Conservation (phyloP, 2,113 vertebrate species). For the Naja naja region DNA sequence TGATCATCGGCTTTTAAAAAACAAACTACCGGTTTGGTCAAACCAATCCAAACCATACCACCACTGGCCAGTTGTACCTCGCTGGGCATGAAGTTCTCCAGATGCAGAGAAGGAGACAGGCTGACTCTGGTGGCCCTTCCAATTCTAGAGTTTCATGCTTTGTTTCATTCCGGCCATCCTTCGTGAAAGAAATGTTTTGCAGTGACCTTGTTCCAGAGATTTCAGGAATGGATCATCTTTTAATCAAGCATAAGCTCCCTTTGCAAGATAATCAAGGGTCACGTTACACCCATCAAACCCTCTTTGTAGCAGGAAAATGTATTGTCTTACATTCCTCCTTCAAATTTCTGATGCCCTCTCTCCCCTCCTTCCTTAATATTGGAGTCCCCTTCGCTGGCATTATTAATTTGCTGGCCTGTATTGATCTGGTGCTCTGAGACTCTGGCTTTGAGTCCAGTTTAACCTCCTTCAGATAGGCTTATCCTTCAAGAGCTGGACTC, state of each 20-base stretch:
- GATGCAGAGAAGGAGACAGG: not conserved
- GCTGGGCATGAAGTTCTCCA: not conserved
- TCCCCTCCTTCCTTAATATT: not conserved
- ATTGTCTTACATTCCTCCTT: not conserved
- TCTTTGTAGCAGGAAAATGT: not conserved
- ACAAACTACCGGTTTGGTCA: too few relatives aligned
- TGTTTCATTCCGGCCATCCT: not conserved
- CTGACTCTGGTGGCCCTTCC: not conserved
- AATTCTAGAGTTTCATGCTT: not conserved
- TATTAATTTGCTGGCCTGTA: not conserved
- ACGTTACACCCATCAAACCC: not conserved
- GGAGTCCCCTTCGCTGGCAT: not conserved
- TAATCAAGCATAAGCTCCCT: not conserved
- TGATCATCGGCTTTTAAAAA: too few relatives aligned
- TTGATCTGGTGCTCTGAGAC: not conserved
- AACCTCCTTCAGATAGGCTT: slow-evolving; percentile 45
- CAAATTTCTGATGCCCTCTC: not conserved
- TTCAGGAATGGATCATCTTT: not conserved
- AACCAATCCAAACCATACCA: too few relatives aligned
- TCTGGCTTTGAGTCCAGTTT: slow-evolving; percentile 40
- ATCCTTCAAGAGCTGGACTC: not conserved
- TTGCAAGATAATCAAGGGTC: not conserved
- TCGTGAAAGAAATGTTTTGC: not conserved
- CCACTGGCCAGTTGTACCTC: not conserved
- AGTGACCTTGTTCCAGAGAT: too few relatives aligned